These are phyloP conservation scores for Callaeas wilsoni DNA, from an alignment of 2,113 vertebrate species.

Conservation along the genomic window DNA sequence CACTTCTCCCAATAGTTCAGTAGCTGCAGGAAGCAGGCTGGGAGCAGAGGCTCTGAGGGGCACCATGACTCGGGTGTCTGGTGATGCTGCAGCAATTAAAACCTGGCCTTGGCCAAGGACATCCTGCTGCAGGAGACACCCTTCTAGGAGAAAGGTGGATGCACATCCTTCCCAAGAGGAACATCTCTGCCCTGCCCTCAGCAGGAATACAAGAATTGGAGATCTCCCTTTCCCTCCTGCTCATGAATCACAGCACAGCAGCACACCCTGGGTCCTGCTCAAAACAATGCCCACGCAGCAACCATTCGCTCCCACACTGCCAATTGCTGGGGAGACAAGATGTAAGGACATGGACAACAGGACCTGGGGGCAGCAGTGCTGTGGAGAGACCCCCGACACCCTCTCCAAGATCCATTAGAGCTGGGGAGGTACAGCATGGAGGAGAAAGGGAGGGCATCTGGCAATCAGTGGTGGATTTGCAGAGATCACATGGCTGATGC, in stretches of 20 bases:
- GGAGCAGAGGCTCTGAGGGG: neutral
- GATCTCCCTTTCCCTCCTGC: neutral
- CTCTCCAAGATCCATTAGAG: neutral
- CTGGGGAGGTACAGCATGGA: neutral
- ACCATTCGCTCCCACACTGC: neutral
- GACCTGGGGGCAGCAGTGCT: neutral
- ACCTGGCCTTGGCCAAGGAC: slow-evolving; percentile 22
- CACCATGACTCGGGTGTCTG: neutral
- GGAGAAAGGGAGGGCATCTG: neutral
- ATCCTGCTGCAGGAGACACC: neutral
- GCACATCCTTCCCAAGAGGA: neutral
- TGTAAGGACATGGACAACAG: neutral
- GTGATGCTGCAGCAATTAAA: slow-evolving; percentile 32
- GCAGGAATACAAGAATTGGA: neutral
- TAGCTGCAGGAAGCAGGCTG: neutral
- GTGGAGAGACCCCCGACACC: neutral
- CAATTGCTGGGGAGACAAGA: neutral
- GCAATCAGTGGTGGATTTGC: neutral
- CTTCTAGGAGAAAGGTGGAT: neutral
- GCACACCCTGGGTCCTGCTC: neutral
- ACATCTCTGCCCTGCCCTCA: neutral
- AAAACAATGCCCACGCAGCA: neutral
- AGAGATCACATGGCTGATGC: neutral
- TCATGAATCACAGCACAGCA: neutral
- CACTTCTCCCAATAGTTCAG: neutral